Evolutionary conservation across 2,888 invertebrate genomes (phyloP).

Genomic region (Temnothorax rugatulus): DNA sequence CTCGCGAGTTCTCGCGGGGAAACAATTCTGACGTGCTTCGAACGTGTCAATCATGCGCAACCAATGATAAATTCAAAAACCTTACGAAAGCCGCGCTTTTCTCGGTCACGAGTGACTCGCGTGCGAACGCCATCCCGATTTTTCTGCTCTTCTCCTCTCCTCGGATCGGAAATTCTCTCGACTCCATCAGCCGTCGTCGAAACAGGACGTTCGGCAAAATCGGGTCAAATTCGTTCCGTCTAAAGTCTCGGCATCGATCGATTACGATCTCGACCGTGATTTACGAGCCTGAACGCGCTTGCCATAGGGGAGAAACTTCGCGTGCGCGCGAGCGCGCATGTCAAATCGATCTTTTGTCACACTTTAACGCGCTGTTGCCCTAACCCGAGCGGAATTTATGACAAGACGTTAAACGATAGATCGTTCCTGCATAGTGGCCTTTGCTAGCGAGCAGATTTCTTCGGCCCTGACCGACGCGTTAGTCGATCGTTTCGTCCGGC

Average conservation of each 20-base stretch:
- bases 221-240: slow-evolving; percentile 70
- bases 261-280: slow-evolving; percentile 71
- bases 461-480: slow-evolving; percentile 13
- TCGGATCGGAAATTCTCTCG: background rate
- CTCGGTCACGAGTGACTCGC: background rate
- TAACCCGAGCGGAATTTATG: slow-evolving; percentile 48
- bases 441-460: slow-evolving; percentile 24
- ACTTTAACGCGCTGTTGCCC: slow-evolving; percentile 42
- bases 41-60: background rate
- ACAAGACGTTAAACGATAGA: slow-evolving; percentile 17
- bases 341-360: slow-evolving; percentile 63
- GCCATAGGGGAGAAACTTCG: slow-evolving; percentile 65
- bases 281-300: slow-evolving; percentile 63
- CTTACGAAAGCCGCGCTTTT: slow-evolving; percentile 2
- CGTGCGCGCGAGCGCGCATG: slow-evolving; percentile 16
- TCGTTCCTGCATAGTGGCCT: slow-evolving; percentile 18
- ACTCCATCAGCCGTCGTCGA: slow-evolving; percentile 29
- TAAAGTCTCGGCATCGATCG: slow-evolving; percentile 63
- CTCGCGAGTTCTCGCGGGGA: slow-evolving; percentile 8
- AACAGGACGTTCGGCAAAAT: slow-evolving; percentile 63
- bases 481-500: slow-evolving; percentile 32
- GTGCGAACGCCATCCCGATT: slow-evolving; percentile 8
- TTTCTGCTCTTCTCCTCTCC: background rate
- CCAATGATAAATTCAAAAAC: background rate
- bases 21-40: background rate